Evolutionary conservation across 2,888 invertebrate species (phyloP).

Genomic region (Coelogynopora nodosa): DNA sequence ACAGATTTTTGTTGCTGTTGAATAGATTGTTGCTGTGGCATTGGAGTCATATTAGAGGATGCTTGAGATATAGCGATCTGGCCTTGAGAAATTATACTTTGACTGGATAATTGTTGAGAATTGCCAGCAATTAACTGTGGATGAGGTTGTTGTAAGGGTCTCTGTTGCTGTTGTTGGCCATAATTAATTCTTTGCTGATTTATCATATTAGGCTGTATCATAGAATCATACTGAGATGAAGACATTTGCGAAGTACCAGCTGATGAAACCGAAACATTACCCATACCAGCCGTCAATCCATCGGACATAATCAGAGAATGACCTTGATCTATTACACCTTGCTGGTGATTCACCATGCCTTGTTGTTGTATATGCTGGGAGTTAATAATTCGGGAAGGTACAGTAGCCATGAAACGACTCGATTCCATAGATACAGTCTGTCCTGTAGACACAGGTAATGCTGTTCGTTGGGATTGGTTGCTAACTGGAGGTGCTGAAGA

Average conservation of each 20-base stretch:
- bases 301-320: not conserved
- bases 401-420: not conserved
- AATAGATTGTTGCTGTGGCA: not conserved
- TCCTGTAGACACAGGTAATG: not conserved
- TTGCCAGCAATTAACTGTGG: not conserved
- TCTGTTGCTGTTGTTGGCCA: not conserved
- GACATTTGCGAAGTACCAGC: not conserved
- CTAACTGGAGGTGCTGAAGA: not conserved
- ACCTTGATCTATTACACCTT: not conserved
- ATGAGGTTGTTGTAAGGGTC: not conserved
- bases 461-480: not conserved
- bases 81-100: not conserved
- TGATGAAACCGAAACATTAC: not conserved
- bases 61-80: not conserved
- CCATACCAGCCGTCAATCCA: not conserved
- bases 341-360: not conserved
- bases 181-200: not conserved
- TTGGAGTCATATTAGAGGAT: not conserved
- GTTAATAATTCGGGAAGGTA: not conserved
- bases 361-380: not conserved
- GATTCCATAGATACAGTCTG: not conserved
- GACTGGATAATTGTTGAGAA: not conserved
- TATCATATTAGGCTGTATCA: not conserved
- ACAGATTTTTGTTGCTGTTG: conserved; percentile 5
- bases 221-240: not conserved